A percentile compares a stretch with the other conserved stretches of the same genome.
These are phyloP conservation scores for Camponotus floridanus DNA, from an alignment of 1,140 invertebrate genomes.

Conservation along the genomic window DNA sequence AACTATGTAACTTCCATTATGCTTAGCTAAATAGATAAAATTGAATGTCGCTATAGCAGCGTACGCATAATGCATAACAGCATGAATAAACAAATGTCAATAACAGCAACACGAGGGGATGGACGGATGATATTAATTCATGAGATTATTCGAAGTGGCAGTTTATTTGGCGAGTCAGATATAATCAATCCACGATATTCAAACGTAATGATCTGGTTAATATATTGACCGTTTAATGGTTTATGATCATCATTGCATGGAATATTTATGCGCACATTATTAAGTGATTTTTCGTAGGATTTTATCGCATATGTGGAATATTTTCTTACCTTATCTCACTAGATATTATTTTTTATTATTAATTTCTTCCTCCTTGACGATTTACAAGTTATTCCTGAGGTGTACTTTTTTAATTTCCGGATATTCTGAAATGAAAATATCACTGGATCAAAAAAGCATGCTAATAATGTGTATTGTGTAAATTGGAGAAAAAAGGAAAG, in stretches of 20 bases:
- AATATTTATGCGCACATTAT: neutral
- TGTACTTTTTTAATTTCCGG: neutral
- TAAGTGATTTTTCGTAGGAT: neutral
- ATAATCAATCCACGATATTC: constrained; percentile 29
- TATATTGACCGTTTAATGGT: neutral
- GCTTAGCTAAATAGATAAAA: neutral
- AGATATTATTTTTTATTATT: neutral
- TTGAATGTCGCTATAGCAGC: neutral
- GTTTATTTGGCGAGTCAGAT: constrained; percentile 26
- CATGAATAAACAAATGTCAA: constrained; percentile 34
- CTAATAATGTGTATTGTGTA: constrained; percentile 28
- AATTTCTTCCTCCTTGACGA: neutral
- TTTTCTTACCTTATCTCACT: neutral
- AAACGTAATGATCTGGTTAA: constrained; percentile 36
- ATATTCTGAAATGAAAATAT: neutral
- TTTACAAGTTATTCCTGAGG: neutral
- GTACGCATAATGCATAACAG: neutral
- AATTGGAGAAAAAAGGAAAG: neutral
- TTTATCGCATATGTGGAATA: neutral
- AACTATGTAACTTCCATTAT: neutral
- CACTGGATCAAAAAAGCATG: neutral
- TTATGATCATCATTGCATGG: neutral
- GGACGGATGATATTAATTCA: constrained; percentile 35
- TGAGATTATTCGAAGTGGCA: constrained; percentile 18
- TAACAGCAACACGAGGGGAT: constrained; percentile 2